These are phyloP conservation scores for Ondatra zibethicus DNA, from an alignment of 2,113 vertebrate genomes.

Conservation along the genomic window DNA sequence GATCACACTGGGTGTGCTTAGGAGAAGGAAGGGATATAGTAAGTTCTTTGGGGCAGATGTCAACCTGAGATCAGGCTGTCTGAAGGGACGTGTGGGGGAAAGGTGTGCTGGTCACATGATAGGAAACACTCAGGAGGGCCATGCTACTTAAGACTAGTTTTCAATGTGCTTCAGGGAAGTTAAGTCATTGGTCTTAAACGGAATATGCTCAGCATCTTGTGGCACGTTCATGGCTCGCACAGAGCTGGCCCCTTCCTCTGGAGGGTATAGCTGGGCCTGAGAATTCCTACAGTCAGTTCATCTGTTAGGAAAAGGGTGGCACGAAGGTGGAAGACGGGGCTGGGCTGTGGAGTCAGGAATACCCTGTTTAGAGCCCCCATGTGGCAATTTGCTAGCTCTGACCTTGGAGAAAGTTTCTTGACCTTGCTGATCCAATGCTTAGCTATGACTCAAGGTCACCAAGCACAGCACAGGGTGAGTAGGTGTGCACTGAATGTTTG, in stretches of 20 bases:
- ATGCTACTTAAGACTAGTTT: too few species aligned
- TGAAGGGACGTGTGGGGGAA: not conserved
- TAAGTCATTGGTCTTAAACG: fast-evolving
- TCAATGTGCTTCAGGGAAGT: fast-evolving
- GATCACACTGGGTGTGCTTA: not conserved
- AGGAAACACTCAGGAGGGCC: not conserved
- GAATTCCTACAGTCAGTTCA: not conserved
- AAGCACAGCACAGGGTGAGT: not conserved
- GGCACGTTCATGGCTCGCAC: fast-evolving
- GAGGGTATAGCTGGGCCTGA: fast-evolving
- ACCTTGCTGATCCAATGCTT: not conserved
- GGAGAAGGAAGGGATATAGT: not conserved
- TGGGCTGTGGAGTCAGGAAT: not conserved
- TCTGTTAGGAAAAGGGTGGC: not conserved
- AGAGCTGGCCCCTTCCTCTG: fast-evolving
- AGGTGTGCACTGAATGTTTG: fast-evolving
- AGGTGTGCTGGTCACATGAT: not conserved
- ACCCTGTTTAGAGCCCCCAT: not conserved
- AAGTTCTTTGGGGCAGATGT: not conserved
- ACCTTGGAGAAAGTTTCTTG: not conserved
- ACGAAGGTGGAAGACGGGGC: too few species aligned
- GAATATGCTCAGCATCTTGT: fast-evolving
- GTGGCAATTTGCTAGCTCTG: not conserved
- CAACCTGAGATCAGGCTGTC: not conserved
- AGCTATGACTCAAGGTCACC: not conserved